A percentile compares a stretch with the other conserved stretches of the same genome.
phyloP scores from a whole-genome alignment of 2,113 vertebrate genomes.

The Psophia crepitans region DNA sequence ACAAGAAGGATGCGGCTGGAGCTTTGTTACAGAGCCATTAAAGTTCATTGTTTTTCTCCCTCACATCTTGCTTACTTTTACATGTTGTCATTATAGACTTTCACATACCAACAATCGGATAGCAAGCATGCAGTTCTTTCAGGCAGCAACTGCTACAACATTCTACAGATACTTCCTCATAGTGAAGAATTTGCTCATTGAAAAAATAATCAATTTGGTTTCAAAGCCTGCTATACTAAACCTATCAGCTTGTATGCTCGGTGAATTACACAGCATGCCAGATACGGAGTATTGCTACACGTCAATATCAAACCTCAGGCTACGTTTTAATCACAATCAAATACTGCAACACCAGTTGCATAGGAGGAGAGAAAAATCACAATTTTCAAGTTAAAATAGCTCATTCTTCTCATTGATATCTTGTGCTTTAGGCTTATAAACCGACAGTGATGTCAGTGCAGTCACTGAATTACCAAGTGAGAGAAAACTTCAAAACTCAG shows the following conservation, averaged over 20 bases:
- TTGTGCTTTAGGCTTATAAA: neutral
- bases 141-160: neutral
- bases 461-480: neutral
- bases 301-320: neutral
- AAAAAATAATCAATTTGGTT: neutral
- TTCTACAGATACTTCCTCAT: neutral
- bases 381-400: neutral
- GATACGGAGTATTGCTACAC: neutral
- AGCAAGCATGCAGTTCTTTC: neutral
- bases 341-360: neutral
- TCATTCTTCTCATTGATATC: neutral
- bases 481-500: conserved; percentile 34
- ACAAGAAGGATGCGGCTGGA: neutral
- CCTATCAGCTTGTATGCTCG: neutral
- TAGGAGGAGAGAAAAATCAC: neutral
- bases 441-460: neutral
- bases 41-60: neutral
- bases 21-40: neutral
- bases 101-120: neutral
- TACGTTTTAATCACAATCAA: conserved; percentile 33
- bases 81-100: neutral
- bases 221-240: neutral
- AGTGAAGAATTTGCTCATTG: neutral
- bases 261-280: neutral
- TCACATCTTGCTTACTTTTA: neutral